Conservation (phyloP, 2,113 vertebrate species). For the Anolis sagrei region DNA sequence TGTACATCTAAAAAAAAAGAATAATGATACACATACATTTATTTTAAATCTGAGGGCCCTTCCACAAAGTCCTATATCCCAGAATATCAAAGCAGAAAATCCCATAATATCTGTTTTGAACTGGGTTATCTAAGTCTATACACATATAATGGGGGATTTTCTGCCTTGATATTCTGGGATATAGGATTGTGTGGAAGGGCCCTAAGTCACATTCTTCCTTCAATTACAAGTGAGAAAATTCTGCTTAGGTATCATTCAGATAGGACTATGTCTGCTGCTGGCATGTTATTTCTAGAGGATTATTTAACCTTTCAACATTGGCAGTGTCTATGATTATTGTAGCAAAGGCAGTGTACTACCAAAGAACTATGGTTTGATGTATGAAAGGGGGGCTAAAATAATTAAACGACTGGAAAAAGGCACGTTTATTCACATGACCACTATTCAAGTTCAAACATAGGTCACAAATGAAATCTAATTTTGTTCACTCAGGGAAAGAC, state of each 20-base stretch:
- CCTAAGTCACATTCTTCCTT: neutral
- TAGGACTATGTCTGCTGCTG: neutral
- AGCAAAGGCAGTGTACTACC: neutral
- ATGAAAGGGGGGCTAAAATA: neutral
- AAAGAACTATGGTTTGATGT: neutral
- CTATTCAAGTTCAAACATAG: conserved; percentile 25
- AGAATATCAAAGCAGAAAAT: too few relatives aligned
- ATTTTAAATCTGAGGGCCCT: too few relatives aligned
- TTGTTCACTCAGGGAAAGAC: conserved; percentile 16
- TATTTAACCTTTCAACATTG: neutral
- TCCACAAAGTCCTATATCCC: too few relatives aligned
- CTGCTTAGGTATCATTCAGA: neutral
- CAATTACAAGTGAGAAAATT: neutral
- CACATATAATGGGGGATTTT: too few relatives aligned
- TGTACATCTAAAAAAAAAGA: neutral
- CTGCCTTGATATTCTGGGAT: too few relatives aligned
- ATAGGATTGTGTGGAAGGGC: too few relatives aligned
- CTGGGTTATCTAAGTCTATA: too few relatives aligned
- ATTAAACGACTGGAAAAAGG: neutral
- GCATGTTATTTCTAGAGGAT: neutral
- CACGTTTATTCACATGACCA: neutral
- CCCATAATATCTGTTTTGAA: too few relatives aligned
- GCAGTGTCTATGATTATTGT: neutral
- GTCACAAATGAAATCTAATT: neutral
- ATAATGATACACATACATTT: neutral